Conservation (phyloP, 2,888 invertebrate species). For the Busseola fusca region DNA sequence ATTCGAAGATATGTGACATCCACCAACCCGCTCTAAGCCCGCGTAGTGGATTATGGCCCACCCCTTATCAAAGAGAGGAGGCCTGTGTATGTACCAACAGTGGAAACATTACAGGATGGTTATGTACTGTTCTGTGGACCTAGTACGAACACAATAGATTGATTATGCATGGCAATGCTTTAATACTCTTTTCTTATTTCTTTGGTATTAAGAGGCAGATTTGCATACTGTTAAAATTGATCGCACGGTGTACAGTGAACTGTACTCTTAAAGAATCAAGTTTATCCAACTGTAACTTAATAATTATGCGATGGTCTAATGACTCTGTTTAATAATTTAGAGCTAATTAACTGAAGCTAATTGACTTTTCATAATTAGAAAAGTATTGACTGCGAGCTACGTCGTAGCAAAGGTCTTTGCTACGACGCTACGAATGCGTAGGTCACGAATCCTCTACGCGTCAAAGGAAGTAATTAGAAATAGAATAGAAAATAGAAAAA, state of each 20-base stretch:
- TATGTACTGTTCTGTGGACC: no score
- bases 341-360: no score
- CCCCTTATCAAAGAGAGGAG: no score
- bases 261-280: background rate
- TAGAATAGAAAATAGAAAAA: no score
- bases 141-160: no score
- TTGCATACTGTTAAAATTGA: background rate
- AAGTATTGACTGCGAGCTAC: background rate
- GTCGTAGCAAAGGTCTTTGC: constrained; percentile 3
- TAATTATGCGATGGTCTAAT: background rate
- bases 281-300: no score
- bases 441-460: background rate
- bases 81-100: no score
- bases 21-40: no score
- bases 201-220: background rate
- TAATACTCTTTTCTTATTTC: background rate
- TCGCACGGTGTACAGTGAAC: background rate
- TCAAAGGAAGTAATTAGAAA: background rate
- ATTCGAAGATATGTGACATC: no score
- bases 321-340: background rate
- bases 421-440: constrained; percentile 8
- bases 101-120: no score
- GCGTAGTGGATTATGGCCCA: no score
- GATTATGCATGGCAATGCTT: no score
- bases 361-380: background rate